phyloP scores from a whole-genome alignment of 2,888 invertebrate species.

The Hymenopus coronatus region DNA sequence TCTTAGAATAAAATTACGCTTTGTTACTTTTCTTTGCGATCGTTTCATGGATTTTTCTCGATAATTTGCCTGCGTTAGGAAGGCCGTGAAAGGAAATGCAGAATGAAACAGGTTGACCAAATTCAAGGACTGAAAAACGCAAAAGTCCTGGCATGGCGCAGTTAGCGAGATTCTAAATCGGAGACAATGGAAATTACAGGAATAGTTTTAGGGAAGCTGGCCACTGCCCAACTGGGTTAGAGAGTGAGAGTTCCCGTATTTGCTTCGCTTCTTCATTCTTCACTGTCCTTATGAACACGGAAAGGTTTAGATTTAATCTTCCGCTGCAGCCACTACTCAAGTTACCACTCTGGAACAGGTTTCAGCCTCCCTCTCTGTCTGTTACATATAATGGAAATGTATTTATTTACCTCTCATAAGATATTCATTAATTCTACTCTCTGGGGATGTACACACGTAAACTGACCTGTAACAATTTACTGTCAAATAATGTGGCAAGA shows the following conservation, averaged over 20 bases:
- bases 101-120: neutral
- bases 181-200: slow-evolving; percentile 1
- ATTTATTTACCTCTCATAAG: neutral
- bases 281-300: neutral
- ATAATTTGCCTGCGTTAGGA: neutral
- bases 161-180: neutral
- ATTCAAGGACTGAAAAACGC: neutral
- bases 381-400: neutral
- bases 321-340: neutral
- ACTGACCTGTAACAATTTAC: neutral
- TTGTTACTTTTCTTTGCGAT: no score
- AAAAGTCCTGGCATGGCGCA: neutral
- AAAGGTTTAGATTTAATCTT: neutral
- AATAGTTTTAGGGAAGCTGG: neutral
- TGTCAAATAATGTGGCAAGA: neutral
- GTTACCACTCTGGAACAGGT: neutral
- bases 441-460: neutral
- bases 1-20: no score
- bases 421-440: neutral
- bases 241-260: neutral
- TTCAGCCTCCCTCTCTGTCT: neutral
- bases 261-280: neutral
- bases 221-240: neutral
- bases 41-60: neutral
- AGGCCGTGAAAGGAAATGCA: neutral